A percentile compares a stretch with the other conserved stretches of the same genome.
Evolutionary conservation across 2,888 invertebrate species (phyloP).

Genomic region (Parnassius smintheus): DNA sequence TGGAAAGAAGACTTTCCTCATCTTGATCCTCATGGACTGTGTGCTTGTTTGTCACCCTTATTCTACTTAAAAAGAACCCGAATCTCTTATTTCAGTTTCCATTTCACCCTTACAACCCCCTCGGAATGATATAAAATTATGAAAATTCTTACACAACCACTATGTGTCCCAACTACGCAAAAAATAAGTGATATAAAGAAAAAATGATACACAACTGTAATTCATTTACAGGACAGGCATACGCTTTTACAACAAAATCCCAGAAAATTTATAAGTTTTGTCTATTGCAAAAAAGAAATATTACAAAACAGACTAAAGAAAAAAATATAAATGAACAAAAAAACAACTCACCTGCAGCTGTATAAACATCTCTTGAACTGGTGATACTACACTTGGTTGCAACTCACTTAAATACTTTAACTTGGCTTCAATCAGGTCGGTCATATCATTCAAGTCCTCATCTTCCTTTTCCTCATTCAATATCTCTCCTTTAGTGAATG

Average conservation of each 20-base stretch:
- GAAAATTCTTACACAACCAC: too few species aligned
- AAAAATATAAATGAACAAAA: not conserved
- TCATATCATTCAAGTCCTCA: slow-evolving; percentile 59
- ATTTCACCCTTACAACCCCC: too few species aligned
- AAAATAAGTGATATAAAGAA: too few species aligned
- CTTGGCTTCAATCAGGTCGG: slow-evolving; percentile 73
- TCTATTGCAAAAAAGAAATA: not conserved
- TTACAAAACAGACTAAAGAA: not conserved
- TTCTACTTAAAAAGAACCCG: too few species aligned
- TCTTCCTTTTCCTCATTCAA: slow-evolving; percentile 67
- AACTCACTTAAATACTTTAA: slow-evolving; percentile 75
- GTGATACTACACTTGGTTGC: slow-evolving; percentile 67
- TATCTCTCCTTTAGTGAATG: slow-evolving; percentile 78
- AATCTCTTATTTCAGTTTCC: too few species aligned
- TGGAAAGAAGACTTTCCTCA: too few species aligned
- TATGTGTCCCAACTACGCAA: too few species aligned
- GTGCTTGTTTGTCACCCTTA: too few species aligned
- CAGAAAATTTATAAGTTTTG: too few species aligned
- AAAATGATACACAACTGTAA: not conserved
- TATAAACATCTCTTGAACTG: slow-evolving; percentile 79
- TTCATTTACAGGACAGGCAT: not conserved
- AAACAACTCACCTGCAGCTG: slow-evolving; percentile 77
- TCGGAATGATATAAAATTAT: too few species aligned
- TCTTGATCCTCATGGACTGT: too few species aligned
- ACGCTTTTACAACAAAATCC: too few species aligned